Evolutionary conservation across 1,140 invertebrate genomes (phyloP), one percentile per base, ranked within the genome.

Genomic region (Drosophila willistoni): DNA sequence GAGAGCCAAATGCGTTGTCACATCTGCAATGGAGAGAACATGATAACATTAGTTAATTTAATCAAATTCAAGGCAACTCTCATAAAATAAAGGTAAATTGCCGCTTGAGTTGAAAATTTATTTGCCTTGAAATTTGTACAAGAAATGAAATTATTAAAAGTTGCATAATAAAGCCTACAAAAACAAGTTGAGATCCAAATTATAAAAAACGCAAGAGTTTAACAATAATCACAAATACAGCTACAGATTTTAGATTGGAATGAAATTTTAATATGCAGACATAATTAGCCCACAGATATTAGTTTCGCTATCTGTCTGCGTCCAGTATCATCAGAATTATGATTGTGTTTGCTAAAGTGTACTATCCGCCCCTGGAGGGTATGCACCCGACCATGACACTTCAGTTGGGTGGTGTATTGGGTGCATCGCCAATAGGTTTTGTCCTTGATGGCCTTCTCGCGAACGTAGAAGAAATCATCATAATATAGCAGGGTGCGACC

Each of bases 341-440:
- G 91, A 63, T 90, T 91, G 55, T 92, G 91, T 6, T 44, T 63
- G 41, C 74, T 83, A 4, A 61, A 59, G 56, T 90, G 86, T 3
- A 91, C 73, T 12, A 92, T 78, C 5, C 62, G 61, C 6, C 74
- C 81, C 1, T 72, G 54, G 0, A 84, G 54, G 0, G 90, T 87
- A 61, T 92, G 91, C 3, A 92, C 57, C 2, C 91, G 78, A 1
- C 79, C 91, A 41, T 91, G 86, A 47, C 91, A 92, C 59, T 77
- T 90, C 0, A 70, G 7, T 7, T 44, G 34, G 17, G 91, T 91
- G 7, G 91, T 92, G 36, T 92, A 92, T 29, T 91, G 81, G 0
- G 81, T 90, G 65, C 91, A 92, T 29, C 91, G 76, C 90, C 91
- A 92, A 56, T 91, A 92, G 4, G 79, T 80, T 42, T 92, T 92